Evolutionary conservation across 2,113 vertebrate genomes (phyloP).

Genomic region (Pituophis catenifer): DNA sequence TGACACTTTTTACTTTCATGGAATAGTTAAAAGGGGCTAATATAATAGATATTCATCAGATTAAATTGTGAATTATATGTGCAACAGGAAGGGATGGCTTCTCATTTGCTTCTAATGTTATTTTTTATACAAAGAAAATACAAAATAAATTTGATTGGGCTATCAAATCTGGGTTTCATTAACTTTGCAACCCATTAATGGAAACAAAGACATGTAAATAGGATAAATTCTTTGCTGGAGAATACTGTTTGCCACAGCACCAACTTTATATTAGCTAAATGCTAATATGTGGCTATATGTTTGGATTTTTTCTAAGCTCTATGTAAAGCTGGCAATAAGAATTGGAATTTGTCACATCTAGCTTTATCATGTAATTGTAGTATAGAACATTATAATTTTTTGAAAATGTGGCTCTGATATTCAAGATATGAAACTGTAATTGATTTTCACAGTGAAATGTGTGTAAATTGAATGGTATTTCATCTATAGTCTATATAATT

Average conservation of each 20-base stretch:
- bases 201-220: neutral
- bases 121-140: constrained; percentile 41
- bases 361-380: constrained; percentile 22
- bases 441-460: constrained; percentile 10
- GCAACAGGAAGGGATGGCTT: constrained; percentile 29
- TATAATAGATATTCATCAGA: constrained; percentile 55
- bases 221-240: neutral
- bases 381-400: constrained; percentile 26
- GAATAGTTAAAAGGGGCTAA: constrained; percentile 32
- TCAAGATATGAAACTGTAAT: neutral
- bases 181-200: neutral
- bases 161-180: neutral
- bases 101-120: constrained; percentile 29
- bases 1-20: neutral
- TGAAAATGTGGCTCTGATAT: constrained; percentile 17
- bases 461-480: neutral
- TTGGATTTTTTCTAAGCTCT: neutral
- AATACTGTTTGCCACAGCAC: neutral
- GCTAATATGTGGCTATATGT: neutral
- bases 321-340: constrained; percentile 15
- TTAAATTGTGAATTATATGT: constrained; percentile 51
- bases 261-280: neutral
- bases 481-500: neutral
- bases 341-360: constrained; percentile 23
- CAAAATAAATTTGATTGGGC: neutral